Evolutionary conservation across 2,113 vertebrate genomes (phyloP).

Genomic region (Chrysochloris asiatica): DNA sequence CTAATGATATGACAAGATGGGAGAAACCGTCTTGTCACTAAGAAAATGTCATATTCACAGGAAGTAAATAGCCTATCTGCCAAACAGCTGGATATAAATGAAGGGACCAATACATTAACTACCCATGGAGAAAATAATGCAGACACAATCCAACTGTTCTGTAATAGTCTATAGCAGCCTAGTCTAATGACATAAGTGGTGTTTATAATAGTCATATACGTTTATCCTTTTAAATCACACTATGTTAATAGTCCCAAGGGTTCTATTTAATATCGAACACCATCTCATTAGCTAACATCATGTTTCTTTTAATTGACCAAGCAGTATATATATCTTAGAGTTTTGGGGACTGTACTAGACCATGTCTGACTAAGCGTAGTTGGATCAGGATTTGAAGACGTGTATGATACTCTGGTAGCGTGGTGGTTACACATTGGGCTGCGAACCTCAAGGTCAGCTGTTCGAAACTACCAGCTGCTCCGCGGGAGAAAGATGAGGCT

Average conservation of each 20-base stretch:
- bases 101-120: constrained; percentile 28
- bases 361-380: neutral
- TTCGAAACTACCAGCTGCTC: no score
- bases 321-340: neutral
- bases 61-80: neutral
- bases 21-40: neutral
- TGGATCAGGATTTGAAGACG: neutral
- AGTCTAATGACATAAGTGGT: neutral
- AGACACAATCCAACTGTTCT: neutral
- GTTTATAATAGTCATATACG: neutral
- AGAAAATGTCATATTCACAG: constrained; percentile 2
- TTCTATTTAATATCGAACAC: constrained; percentile 17
- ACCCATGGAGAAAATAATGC: constrained; percentile 2
- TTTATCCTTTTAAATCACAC: neutral
- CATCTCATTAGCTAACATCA: constrained; percentile 1
- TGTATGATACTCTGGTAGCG: no score
- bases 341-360: neutral
- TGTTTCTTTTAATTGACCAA: constrained; percentile 18
- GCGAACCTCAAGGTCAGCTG: no score
- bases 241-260: neutral
- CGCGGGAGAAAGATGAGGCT: no score
- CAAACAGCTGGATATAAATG: neutral
- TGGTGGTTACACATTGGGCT: no score
- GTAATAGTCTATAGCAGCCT: neutral
- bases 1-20: neutral